phyloP scores from a whole-genome alignment of 2,888 invertebrate species.

The Chaetoderma sp. region DNA sequence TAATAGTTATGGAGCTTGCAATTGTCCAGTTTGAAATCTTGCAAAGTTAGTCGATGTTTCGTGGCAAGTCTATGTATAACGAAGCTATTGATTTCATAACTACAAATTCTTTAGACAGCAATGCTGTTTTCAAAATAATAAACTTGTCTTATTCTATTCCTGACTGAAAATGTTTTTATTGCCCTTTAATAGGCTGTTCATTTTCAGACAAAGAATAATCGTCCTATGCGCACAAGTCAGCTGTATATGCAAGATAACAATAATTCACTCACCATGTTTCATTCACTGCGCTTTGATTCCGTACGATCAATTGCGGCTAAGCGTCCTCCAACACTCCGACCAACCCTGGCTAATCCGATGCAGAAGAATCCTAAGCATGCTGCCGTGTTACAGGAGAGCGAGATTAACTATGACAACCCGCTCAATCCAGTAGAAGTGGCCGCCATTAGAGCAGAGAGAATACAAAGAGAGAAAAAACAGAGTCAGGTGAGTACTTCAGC shows the following conservation, averaged over 20 bases:
- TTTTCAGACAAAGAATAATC: slow-evolving; percentile 77
- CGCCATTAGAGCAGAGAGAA: slow-evolving; percentile 80
- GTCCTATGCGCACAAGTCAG: slow-evolving; percentile 82
- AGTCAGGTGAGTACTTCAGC: slow-evolving; percentile 32
- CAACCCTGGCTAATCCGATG: slow-evolving; percentile 79
- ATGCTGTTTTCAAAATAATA: too few relatives aligned
- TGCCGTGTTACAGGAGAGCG: slow-evolving; percentile 84
- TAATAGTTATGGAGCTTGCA: too few relatives aligned
- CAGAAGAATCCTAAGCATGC: slow-evolving; percentile 85
- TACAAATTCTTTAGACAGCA: too few relatives aligned
- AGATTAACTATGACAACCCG: slow-evolving; percentile 87
- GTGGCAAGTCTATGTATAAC: too few relatives aligned
- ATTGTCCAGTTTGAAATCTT: too few relatives aligned
- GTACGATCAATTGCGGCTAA: slow-evolving; percentile 78
- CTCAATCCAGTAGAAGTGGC: slow-evolving; percentile 77
- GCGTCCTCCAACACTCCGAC: slow-evolving; percentile 79
- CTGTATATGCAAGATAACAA: slow-evolving; percentile 84
- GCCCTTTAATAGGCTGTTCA: too few relatives aligned
- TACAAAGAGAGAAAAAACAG: slow-evolving; percentile 76
- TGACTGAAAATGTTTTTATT: too few relatives aligned
- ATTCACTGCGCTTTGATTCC: slow-evolving; percentile 80
- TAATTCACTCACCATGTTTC: slow-evolving; percentile 77
- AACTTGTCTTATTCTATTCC: too few relatives aligned
- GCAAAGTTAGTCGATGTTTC: too few relatives aligned
- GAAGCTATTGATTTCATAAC: too few relatives aligned